Percentiles rank a stretch among this genome's conserved stretches.
Evolutionary conservation across 2,797 vertebrate genomes (phyloP).

Genomic region (Anolis apletophallus): DNA sequence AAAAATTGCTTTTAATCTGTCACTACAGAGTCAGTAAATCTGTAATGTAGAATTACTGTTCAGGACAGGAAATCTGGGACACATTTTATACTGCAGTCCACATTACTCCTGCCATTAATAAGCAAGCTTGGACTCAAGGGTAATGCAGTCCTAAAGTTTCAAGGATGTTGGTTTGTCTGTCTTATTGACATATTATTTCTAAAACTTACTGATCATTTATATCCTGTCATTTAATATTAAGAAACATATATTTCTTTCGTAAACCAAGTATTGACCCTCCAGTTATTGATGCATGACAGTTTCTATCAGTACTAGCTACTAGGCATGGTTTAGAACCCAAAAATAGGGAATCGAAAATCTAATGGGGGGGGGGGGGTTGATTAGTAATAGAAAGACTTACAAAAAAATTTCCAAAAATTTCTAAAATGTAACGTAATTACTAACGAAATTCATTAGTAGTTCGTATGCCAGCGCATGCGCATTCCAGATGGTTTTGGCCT

Average conservation of each 20-base stretch:
- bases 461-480: too few relatives aligned
- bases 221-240: conserved; percentile 5
- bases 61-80: neutral
- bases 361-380: too few relatives aligned
- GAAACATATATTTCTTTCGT: neutral
- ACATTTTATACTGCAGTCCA: neutral
- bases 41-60: neutral
- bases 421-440: too few relatives aligned
- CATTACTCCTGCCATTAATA: neutral
- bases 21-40: too few relatives aligned
- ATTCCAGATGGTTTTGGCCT: too few relatives aligned
- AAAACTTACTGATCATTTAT: neutral
- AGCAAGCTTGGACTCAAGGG: neutral
- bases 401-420: too few relatives aligned
- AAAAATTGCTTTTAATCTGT: too few relatives aligned
- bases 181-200: neutral
- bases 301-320: neutral
- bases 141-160: neutral
- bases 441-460: too few relatives aligned
- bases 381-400: too few relatives aligned
- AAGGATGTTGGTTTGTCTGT: neutral
- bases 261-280: neutral
- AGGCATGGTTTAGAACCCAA: too few relatives aligned
- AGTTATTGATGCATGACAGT: neutral
- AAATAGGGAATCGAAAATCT: too few relatives aligned